phyloP scores from a whole-genome alignment of 2,797 vertebrate species.

The Tapera naevia region DNA sequence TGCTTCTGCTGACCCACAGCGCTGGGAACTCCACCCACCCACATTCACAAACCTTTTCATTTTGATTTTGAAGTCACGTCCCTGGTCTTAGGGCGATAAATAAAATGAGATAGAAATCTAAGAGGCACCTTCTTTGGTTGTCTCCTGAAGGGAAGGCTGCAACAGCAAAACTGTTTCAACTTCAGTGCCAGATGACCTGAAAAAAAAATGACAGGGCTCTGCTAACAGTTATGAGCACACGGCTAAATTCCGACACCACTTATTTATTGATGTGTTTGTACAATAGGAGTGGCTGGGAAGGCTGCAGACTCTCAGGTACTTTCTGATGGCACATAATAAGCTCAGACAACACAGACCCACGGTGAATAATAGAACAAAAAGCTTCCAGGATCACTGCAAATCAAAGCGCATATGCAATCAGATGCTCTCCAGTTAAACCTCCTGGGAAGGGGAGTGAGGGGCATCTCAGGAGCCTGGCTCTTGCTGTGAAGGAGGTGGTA shows the following conservation, averaged over 20 bases:
- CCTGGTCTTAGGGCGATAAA: constrained; percentile 5
- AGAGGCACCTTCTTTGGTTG: neutral
- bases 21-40: accelerated
- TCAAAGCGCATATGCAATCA: constrained; percentile 53
- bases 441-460: neutral
- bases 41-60: neutral
- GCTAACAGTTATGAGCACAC: neutral
- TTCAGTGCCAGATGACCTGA: constrained; percentile 37
- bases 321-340: constrained; percentile 63
- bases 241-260: constrained; percentile 44
- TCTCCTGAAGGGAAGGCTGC: constrained; percentile 47
- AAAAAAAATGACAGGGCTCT: constrained; percentile 50
- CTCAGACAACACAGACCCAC: constrained; percentile 38
- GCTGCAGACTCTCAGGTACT: constrained; percentile 33
- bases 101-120: neutral
- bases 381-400: constrained; percentile 1
- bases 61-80: neutral
- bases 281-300: constrained; percentile 54
- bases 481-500: neutral
- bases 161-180: constrained; percentile 13
- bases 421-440: constrained; percentile 10
- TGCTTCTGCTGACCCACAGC: neutral
- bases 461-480: neutral
- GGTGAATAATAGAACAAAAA: constrained; percentile 77
- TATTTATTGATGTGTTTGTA: constrained; percentile 69